Evolutionary conservation across 2,797 vertebrate species (phyloP), one percentile per base, ranked within the genome.

Genomic region (Nannoperca australis): DNA sequence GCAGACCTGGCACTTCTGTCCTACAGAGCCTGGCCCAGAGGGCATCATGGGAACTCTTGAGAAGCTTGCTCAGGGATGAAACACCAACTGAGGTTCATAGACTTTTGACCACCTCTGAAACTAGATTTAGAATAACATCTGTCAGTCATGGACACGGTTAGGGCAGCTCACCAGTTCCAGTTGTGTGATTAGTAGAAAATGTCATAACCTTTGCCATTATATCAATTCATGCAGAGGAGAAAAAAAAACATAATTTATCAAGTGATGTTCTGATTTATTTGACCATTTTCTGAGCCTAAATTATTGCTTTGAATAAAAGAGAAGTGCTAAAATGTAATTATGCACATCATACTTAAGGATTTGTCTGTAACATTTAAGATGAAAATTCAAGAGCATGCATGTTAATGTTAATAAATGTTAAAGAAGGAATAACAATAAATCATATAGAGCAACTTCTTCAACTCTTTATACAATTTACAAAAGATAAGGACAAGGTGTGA

Each of bases 1-100:
- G 88, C 82, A 79, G 88, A 79, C 79, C 81, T 70, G 70, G 86
- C 74, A 85, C 71, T 65, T 74, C 73, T 73, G 76, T 90, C 87
- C 90, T 74, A 88, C 76, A 65, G 87, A 87, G 83, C 70, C 61
- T 32, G 56, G 79, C 88, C 84, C 88, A 83, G 76, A 89, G 87
- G 88, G 87, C 87, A 91, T 90, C 81, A 83, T 76, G 85, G 79
- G 78, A 89, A 85, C 78, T 87, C 79, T 50, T 55, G 56, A 64
- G 84, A 86, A 76, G 71, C 56, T 76, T 72, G 66, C 67, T 79
- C 24, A 6, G 66, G 55, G 84, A 82, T 66, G 32, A 87, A 84
- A 85, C 70, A 75, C 73, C 70, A 79, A 69, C 85, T 85, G 83
- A 89, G 83, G 79, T 87, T 84, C 77, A 74, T 20, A 66, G 69